Base-by-base conservation (phyloP, 2,888 invertebrate genomes). In the Orthonevra nobilis region DNA sequence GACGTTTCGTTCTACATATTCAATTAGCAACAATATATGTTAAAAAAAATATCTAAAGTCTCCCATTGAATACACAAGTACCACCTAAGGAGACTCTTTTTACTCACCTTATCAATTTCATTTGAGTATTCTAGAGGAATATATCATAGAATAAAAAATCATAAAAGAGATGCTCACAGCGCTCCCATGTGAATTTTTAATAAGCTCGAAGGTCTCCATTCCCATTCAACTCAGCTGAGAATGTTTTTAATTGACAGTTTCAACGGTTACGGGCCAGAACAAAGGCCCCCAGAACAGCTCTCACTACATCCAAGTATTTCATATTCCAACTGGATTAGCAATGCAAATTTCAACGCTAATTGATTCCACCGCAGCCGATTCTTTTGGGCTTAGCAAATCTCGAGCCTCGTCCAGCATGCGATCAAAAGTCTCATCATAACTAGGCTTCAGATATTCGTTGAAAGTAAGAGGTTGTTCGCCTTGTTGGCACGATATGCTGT, bases 401-500 rank as follows among this genome's bases (percentile, higher is more conserved):
- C n/a, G n/a, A n/a, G 64, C 58, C 46, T 77, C 64, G 56, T 64
- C 36, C 30, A 58, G 32, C 63, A 50, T 34, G 7, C 28, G 30
- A 64, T 70, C 56, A 46, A 34, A 60, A 34, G 34, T 58, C 58
- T 75, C 61, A 56, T 38, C 63, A 52, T 30, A 10, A 34, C 38
- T 20, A n/a, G 61, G 70, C 64, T 44, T 75, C 44, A 20, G 12
- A 44, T 69, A 36, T 23, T 28, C n/a, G 19, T 48, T 30, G 32
- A 75, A 69, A 77, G 77, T 77, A 77, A 72, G 54, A 77, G 77
- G 77, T 38, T 36, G 77, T 19, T 77, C 15, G 64, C 77, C 77
- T 77, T 77, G 77, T 44, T 46, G 14, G 9, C 30, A 26, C 58
- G 50, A 64, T 38, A 58, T 52, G 50, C 28, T 68, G 58, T 32